Base-by-base conservation (phyloP, 2,888 invertebrate genomes). In the Teleogryllus oceanicus region DNA sequence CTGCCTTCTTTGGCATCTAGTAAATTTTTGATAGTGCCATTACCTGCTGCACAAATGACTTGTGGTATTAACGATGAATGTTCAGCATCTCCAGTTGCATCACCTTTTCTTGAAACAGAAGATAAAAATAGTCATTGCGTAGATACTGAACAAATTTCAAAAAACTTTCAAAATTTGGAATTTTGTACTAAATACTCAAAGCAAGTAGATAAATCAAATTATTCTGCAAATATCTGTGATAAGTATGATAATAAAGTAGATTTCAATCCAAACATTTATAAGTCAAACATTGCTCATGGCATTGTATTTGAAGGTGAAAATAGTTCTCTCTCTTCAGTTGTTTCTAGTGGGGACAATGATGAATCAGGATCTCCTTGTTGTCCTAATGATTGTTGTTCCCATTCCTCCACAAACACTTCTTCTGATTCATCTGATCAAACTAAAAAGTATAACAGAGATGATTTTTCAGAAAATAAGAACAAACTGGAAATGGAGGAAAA, bases 381-480 rank as follows among this genome's bases (percentile, higher is more conserved):
- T 49, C 49, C 50, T 18, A 76, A 74, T 50, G 79, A 80, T 11
- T 82, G 82, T 49, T 81, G 81, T 51, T 82, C 81, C 13, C 79
- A 77, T 11, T 78, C 80, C 11, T 80, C 80, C 20, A 81, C 79
- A 0, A 50, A 50, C 18, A 81, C 81, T 8, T 75, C 78, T 13
- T 80, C 82, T 21, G 80, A 80, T 13, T 77, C 80, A 11, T 77
- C 77, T 24, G 79, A 80, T 76, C 50, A 75, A 24, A 50, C 50
- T 13, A 21, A 62, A 50, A 78, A 51, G 12, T 50, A 21, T 24
- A 78, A 75, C 50, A 24, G 76, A 24, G n/a, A 20, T 24, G 77
- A 50, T 18, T n/a, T 75, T 50, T 24, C 12, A 49, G 20, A 49
- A 16, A 50, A 79, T 50, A 37, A 49, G 18, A 37, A 50, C n/a